Conservation (phyloP, 2,888 invertebrate genomes). For the Ormyrus labotus region DNA sequence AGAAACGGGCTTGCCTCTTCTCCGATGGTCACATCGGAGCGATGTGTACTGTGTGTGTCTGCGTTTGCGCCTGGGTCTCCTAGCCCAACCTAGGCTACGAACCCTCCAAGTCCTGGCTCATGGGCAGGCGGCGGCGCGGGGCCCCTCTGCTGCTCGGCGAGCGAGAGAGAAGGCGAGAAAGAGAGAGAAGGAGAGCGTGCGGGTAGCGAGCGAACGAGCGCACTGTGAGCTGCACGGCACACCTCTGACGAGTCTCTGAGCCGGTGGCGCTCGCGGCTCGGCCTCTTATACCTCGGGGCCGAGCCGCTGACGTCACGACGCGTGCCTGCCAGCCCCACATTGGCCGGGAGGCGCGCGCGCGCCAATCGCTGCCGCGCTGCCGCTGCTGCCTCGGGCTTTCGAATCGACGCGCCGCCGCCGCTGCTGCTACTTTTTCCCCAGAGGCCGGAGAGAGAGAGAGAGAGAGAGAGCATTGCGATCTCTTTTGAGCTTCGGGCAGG, state of each 20-base stretch:
- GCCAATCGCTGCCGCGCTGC: constrained; percentile 67
- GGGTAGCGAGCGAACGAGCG: not conserved
- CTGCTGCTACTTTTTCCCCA: not conserved
- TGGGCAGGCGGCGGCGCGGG: too few relatives aligned
- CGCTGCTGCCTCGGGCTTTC: constrained; percentile 52
- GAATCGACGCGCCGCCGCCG: constrained; percentile 20
- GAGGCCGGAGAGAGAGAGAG: too few relatives aligned
- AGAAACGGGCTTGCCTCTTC: not conserved
- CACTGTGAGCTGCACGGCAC: not conserved
- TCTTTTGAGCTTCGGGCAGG: too few relatives aligned
- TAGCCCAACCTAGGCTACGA: too few relatives aligned
- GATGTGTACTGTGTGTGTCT: too few relatives aligned
- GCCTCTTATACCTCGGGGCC: constrained; percentile 65
- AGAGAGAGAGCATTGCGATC: too few relatives aligned
- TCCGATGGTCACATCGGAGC: too few relatives aligned
- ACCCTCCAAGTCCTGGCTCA: too few relatives aligned
- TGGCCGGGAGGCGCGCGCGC: constrained; percentile 61
- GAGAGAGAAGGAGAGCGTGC: not conserved
- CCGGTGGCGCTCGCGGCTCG: constrained; percentile 61
- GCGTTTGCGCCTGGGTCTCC: too few relatives aligned
- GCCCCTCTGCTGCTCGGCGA: too few relatives aligned
- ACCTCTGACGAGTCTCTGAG: constrained; percentile 63
- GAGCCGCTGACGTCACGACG: constrained; percentile 66
- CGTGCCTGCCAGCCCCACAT: constrained; percentile 59
- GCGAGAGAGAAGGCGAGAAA: not conserved